Evolutionary conservation across 2,888 invertebrate genomes (phyloP).

Genomic region (Oligia strigilis): DNA sequence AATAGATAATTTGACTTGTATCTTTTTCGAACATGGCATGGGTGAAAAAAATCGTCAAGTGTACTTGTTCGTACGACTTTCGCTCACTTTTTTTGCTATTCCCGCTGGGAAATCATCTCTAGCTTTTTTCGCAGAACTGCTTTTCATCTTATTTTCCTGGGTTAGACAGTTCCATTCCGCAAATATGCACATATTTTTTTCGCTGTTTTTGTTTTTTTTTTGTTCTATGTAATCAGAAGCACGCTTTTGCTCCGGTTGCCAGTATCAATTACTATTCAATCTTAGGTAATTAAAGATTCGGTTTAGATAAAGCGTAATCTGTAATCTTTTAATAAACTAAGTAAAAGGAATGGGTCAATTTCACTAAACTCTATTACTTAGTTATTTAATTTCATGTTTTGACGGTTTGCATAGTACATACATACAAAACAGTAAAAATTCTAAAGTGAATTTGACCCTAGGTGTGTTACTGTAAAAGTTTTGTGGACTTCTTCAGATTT

Average conservation of each 20-base stretch:
- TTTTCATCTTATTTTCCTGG: not conserved
- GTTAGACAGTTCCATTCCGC: slow-evolving; percentile 38
- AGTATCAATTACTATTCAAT: slow-evolving; percentile 20
- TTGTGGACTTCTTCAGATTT: not conserved
- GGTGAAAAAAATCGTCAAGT: not conserved
- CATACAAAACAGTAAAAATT: not conserved
- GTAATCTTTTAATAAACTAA: not conserved
- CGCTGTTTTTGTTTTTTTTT: not conserved
- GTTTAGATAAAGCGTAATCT: slow-evolving; percentile 11
- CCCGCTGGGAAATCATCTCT: not conserved
- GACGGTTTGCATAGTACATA: not conserved
- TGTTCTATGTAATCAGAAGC: not conserved
- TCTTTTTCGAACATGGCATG: not conserved
- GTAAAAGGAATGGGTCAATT: not conserved
- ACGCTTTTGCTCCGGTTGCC: slow-evolving; percentile 1
- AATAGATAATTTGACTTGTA: not conserved
- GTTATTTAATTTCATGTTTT: slow-evolving; percentile 3
- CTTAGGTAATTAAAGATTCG: not conserved
- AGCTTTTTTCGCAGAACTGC: not conserved
- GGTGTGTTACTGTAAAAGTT: slow-evolving; percentile 8
- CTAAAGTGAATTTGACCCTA: not conserved
- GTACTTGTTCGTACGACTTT: not conserved
- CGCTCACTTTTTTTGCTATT: not conserved
- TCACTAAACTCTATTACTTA: not conserved
- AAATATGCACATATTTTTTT: slow-evolving; percentile 16